Evolutionary conservation across 1,140 invertebrate genomes (phyloP), one percentile per base, ranked within the genome.

Genomic region (Drosophila cardini): DNA sequence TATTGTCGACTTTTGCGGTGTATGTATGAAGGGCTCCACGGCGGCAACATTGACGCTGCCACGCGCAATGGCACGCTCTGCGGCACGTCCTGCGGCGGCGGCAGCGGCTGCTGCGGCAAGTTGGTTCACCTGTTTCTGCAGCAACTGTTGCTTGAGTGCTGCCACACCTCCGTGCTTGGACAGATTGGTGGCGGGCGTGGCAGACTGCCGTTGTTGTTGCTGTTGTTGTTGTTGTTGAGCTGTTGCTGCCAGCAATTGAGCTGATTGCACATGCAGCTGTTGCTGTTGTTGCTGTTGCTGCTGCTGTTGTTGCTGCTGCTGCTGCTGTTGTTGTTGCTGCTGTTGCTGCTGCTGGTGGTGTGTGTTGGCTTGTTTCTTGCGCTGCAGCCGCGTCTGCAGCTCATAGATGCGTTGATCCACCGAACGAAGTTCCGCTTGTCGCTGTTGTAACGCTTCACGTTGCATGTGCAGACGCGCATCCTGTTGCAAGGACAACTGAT

Each of bases 401-500:
- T 99, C 98, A 11, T 96, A 96, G 87, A 99, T 99, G 62, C 97
- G 94, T 73, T 97, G 95, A 93, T 99, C 98, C 86, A 99, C 98
- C 55, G 96, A 95, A 13, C 95, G 94, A 93, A 98, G 96, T 92
- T 99, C 98, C 65, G 97, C 96, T 90, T 98, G 97, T 21, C 96
- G 93, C 76, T 97, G 96, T 13, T 95, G 95, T 73, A 99, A 92
- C 13, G 96, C 96, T 74, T 98, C 96, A 48, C 97, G 94, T 92
- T 98, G 97, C 75, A 97, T 95, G 55, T 96, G 95, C 58, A 99
- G 93, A 65, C 97, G 94, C 38, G 95, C 96, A 91, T 97, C 98
- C 92, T 99, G 98, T 90, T 99, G 97, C 91, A 98, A 96, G 92
- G 98, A 98, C 91, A 99, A 93, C 92, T 98, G 98, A 93, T 98